These are phyloP conservation scores for Helogale parvula DNA, from an alignment of 2,113 vertebrate genomes.

Conservation along the genomic window DNA sequence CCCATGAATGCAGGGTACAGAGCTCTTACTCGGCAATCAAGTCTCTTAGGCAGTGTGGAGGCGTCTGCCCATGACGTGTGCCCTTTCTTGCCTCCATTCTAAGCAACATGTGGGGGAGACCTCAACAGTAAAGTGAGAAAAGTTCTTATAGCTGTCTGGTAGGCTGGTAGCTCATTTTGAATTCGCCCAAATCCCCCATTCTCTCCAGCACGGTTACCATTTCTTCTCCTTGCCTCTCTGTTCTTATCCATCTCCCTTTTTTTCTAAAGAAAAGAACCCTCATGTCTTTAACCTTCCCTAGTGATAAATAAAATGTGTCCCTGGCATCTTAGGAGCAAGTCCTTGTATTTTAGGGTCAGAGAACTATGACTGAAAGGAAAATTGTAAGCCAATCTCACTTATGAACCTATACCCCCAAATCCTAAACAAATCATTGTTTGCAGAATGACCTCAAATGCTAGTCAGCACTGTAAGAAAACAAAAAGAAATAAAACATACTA, in stretches of 20 bases:
- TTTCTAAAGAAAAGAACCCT: background rate
- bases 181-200: background rate
- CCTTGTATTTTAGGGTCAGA: background rate
- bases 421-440: background rate
- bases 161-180: background rate
- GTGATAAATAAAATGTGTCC: background rate
- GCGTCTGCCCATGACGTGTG: background rate
- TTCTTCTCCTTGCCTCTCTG: background rate
- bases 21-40: background rate
- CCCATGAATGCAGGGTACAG: background rate
- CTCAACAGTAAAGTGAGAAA: background rate
- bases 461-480: background rate
- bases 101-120: background rate
- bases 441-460: background rate
- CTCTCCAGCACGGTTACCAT: too few species aligned
- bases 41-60: background rate
- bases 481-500: background rate
- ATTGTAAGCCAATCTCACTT: background rate
- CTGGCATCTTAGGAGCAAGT: background rate
- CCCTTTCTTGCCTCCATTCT: background rate
- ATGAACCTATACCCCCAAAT: background rate
- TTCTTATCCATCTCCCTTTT: background rate
- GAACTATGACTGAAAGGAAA: background rate
- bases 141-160: background rate
- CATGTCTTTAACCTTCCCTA: background rate